These are phyloP conservation scores for Idris sp. DNA, from an alignment of 1,140 invertebrate genomes.

Conservation along the genomic window DNA sequence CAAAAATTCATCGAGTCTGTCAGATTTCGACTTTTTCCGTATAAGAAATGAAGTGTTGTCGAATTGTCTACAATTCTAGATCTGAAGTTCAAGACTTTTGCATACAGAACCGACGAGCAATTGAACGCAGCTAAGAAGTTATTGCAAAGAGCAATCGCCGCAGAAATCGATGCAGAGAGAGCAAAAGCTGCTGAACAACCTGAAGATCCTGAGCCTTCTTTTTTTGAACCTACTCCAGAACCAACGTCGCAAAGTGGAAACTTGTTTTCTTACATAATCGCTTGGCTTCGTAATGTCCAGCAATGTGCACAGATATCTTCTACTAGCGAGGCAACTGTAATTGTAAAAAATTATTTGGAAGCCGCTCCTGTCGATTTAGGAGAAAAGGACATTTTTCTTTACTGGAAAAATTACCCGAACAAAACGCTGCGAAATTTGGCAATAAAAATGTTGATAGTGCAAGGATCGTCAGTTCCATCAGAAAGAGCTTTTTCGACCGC, in stretches of 20 bases:
- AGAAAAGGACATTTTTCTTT: slow-evolving; percentile 3
- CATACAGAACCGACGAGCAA: not conserved
- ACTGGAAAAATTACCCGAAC: slow-evolving; percentile 10
- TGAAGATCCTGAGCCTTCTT: too few relatives aligned
- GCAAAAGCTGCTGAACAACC: not conserved
- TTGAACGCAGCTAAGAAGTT: not conserved
- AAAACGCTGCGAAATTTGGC: not conserved
- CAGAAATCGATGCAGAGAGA: not conserved
- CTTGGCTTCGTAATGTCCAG: not conserved
- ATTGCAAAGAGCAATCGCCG: not conserved
- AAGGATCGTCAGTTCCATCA: slow-evolving; percentile 18
- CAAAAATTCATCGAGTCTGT: not conserved
- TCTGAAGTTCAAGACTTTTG: not conserved
- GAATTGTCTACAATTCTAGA: not conserved
- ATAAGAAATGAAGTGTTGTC: too few relatives aligned
- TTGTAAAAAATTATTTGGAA: slow-evolving; percentile 16
- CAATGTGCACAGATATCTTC: not conserved
- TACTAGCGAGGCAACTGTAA: slow-evolving; percentile 13
- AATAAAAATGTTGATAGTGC: slow-evolving; percentile 7
- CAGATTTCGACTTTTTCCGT: not conserved
- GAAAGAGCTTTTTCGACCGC: slow-evolving; percentile 20
- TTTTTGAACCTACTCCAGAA: not conserved
- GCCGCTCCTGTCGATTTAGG: not conserved
- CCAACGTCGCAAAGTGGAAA: not conserved
- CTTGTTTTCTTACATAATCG: slow-evolving; percentile 15